Evolutionary conservation across 2,797 vertebrate genomes (phyloP), one percentile per base, ranked within the genome.

Genomic region (Peromyscus melanophrys): DNA sequence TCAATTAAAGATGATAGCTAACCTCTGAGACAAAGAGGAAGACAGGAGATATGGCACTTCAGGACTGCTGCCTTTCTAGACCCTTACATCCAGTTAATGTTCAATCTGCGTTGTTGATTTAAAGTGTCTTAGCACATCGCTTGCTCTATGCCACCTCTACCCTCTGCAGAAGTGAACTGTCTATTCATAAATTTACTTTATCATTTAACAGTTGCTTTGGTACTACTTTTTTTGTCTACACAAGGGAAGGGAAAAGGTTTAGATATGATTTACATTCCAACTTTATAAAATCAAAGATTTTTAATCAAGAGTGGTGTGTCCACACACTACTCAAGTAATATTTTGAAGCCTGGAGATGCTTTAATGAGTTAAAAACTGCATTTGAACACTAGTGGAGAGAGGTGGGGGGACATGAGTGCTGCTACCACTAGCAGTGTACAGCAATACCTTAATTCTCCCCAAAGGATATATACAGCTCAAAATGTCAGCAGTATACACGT

Each of bases 191-290:
- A 78, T 77, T 81, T 40, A 31, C 11, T 78, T 82, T 27, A 7
- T 31, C 29, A 34, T 85, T 69, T 90, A 94, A 52, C 17, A 84
- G n/a, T 67, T 95, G 52, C 14, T 86, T 94, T 61, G 61, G 27
- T 49, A n/a, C 19, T 65, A 19, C 5, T 93, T 69, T 94, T 1
- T 94, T 1, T 80, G 16, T 59, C 34, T 78, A 21, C 29, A 46
- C 13, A 78, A 55, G 12, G 31, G 37, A 94, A 96, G 7, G 12
- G 25, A 6, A 95, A 34, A 65, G 40, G 31, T 17, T 81, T n/a
- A 52, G 7, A 81, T 84, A 8, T n/a, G 67, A 6, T 1, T 52
- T 93, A 92, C 27, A 76, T 80, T 67, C 16, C 65, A 10, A 83
- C 25, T 86, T 86, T 86, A 82, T 82, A 91, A 95, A 91, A 27